These are phyloP conservation scores for Amblyopsis hoosieri DNA, from an alignment of 2,797 vertebrate genomes.

Conservation along the genomic window DNA sequence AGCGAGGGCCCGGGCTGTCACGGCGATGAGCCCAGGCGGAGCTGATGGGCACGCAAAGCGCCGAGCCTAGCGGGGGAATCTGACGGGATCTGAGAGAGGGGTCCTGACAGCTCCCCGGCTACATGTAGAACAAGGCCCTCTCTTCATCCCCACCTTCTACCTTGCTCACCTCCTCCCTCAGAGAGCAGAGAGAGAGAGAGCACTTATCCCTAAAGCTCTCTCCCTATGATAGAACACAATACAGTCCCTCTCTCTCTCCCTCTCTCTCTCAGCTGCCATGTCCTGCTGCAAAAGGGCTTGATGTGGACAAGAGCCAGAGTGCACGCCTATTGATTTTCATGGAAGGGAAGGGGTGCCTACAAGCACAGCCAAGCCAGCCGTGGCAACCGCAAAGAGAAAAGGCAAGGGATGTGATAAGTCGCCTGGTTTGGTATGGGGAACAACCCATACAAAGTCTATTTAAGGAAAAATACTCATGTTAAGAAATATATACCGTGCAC, in stretches of 20 bases:
- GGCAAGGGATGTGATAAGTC: neutral
- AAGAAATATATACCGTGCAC: too few relatives aligned
- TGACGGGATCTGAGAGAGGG: constrained; percentile 62
- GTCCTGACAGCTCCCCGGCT: constrained; percentile 64
- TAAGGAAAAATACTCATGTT: too few relatives aligned
- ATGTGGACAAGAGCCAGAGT: constrained; percentile 51
- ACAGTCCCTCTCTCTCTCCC: constrained; percentile 25
- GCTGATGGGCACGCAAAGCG: constrained; percentile 64
- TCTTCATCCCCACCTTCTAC: constrained; percentile 39
- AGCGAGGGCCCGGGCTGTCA: constrained; percentile 65
- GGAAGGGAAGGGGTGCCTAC: constrained; percentile 19
- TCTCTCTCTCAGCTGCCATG: constrained; percentile 46
- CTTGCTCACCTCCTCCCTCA: constrained; percentile 14
- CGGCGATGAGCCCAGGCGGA: constrained; percentile 58
- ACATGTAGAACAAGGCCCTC: constrained; percentile 39
- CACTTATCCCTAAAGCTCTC: constrained; percentile 42
- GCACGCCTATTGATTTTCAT: constrained; percentile 49
- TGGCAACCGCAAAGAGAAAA: constrained; percentile 8
- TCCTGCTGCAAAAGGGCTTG: constrained; percentile 50
- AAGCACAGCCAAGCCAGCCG: neutral
- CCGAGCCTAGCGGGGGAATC: constrained; percentile 54
- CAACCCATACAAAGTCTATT: too few relatives aligned
- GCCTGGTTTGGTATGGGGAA: too few relatives aligned
- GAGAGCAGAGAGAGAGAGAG: constrained; percentile 27
- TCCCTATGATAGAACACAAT: constrained; percentile 47